Evolutionary conservation across 2,113 vertebrate genomes (phyloP).

Genomic region (Gymnogyps californianus): DNA sequence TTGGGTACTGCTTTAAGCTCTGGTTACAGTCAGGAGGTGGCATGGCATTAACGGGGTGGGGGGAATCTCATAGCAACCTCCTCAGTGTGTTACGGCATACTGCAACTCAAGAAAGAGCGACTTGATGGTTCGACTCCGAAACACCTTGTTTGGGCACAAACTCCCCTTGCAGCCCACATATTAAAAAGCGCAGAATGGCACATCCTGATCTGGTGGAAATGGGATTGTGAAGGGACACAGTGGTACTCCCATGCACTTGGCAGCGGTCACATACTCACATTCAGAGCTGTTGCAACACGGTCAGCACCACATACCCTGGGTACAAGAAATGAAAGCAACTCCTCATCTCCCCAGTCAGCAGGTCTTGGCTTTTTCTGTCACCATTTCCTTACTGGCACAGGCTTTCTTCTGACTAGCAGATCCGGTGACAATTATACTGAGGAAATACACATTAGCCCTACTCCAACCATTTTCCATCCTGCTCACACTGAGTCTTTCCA

Average conservation of each 20-base stretch:
- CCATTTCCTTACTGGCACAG: neutral
- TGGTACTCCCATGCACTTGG: neutral
- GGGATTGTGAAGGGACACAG: neutral
- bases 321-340: neutral
- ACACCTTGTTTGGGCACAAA: neutral
- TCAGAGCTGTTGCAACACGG: neutral
- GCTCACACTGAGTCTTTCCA: neutral
- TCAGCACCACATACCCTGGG: fast-evolving
- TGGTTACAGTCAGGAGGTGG: conserved; percentile 2
- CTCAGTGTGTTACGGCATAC: neutral
- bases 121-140: neutral
- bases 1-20: conserved; percentile 55
- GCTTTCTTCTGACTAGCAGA: neutral
- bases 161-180: neutral
- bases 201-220: neutral
- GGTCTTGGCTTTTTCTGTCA: neutral
- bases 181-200: neutral
- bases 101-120: neutral
- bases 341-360: neutral
- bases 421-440: neutral
- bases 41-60: neutral
- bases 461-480: neutral
- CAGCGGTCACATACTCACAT: neutral
- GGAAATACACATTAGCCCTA: neutral
- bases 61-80: neutral